Evolutionary conservation across 2,113 vertebrate species (phyloP), one percentile per base, ranked within the genome.

Genomic region (Electrona antarctica): DNA sequence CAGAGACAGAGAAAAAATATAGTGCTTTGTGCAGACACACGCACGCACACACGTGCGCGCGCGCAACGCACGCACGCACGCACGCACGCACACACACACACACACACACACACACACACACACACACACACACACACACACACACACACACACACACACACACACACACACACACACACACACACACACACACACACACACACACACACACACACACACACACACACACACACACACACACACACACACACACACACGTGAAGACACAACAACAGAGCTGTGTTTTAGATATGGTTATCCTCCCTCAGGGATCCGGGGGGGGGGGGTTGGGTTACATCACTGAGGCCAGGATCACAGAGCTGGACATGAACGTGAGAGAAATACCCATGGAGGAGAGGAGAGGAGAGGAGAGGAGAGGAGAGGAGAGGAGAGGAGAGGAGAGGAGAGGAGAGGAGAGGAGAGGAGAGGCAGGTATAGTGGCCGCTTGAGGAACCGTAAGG

Each of bases 341-440:
- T 59, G 48, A 70, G 66, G 62, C 21, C 7, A 11, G 71, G 68
- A 78, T 78, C 74, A 81, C 72, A 82, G 49, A 15, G 55, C 64
- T 28, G 60, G 62, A 52, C 60, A 55, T 6, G 47, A 75, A 76
- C 58, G 67, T 67, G 67, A 78, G 81, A 79, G 47, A 78, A 77
- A 84, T 69, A 83, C 60, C 66, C 70, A 67, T n/a, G 41, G 29
- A 55, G 58, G 54, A n/a, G 66, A 60, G 15, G 58, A 11, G 6
- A 15, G 54, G n/a, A 21, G 72, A 21, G 64, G 64, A 64, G 47
- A 73, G 49, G 10, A 7, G n/a, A 15, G 15, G 21, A 57, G 72
- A 21, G 64, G 64, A 64, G 47, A 73, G 49, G 10, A 7, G n/a
- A 15, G 15, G 21, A 57, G 29, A 55, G 58, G 54, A n/a, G 66